Conservation (phyloP, 2,113 vertebrate species). For the Trichechus manatus region DNA sequence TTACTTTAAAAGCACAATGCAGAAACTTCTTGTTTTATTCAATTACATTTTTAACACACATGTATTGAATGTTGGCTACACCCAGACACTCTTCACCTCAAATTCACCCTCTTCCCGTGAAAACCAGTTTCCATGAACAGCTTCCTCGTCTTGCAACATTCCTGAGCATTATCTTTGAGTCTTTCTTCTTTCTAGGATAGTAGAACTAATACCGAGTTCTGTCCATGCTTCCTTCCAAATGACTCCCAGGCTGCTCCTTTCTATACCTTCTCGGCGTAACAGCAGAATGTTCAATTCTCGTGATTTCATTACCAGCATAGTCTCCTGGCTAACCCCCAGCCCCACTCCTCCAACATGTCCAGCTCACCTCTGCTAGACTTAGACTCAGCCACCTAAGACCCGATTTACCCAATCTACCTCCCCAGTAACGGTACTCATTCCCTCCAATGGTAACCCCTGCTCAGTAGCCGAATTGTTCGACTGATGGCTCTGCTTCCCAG, state of each 20-base stretch:
- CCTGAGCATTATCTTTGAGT: background rate
- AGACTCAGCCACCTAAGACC: background rate
- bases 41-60: background rate
- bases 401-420: background rate
- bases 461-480: rapidly evolving
- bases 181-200: background rate
- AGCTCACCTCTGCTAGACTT: background rate
- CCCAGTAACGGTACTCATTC: background rate
- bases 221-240: background rate
- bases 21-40: background rate
- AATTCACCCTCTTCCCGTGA: background rate
- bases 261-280: rapidly evolving
- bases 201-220: background rate
- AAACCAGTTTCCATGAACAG: background rate
- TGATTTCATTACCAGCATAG: rapidly evolving
- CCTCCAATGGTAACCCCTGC: background rate
- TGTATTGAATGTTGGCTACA: rapidly evolving
- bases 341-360: background rate
- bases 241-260: background rate
- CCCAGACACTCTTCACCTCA: background rate
- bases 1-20: background rate
- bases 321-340: background rate
- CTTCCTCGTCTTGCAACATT: background rate
- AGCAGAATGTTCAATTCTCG: rapidly evolving
- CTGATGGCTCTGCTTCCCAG: background rate